Conservation (phyloP, 2,888 invertebrate species). For the Drosophila limbata region DNA sequence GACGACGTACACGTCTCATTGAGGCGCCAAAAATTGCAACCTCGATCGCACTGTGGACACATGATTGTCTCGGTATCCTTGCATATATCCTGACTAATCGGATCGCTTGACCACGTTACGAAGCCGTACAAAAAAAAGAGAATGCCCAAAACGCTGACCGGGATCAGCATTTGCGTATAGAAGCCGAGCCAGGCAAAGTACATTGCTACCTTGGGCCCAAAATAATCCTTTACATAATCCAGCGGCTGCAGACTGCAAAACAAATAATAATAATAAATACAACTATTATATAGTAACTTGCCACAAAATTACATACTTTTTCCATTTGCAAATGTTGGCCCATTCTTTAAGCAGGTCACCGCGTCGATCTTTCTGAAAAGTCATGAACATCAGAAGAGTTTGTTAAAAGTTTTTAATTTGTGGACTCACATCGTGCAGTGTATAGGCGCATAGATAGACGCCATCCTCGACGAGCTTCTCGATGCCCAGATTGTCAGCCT, state of each 20-base stretch:
- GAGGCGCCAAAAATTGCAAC: slow-evolving; percentile 91
- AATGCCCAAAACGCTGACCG: slow-evolving; percentile 89
- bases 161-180: slow-evolving; percentile 93
- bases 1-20: slow-evolving; percentile 90
- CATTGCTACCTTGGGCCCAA: slow-evolving; percentile 91
- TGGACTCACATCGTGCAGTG: slow-evolving; percentile 90
- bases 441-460: slow-evolving; percentile 90
- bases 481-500: slow-evolving; percentile 87
- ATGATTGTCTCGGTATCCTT: slow-evolving; percentile 87
- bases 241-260: slow-evolving; percentile 88
- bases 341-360: slow-evolving; percentile 88
- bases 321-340: slow-evolving; percentile 89
- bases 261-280: neutral
- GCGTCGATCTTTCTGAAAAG: slow-evolving; percentile 39
- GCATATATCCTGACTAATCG: slow-evolving; percentile 88
- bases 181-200: slow-evolving; percentile 95
- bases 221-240: slow-evolving; percentile 91
- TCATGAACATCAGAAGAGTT: neutral
- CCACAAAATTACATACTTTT: slow-evolving; percentile 86
- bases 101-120: slow-evolving; percentile 86
- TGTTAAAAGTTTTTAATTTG: neutral
- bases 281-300: neutral
- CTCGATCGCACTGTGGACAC: slow-evolving; percentile 93
- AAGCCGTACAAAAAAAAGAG: slow-evolving; percentile 89
- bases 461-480: slow-evolving; percentile 88